Base-by-base conservation (phyloP, 2,113 vertebrate genomes). In the Pteruthius melanotis region DNA sequence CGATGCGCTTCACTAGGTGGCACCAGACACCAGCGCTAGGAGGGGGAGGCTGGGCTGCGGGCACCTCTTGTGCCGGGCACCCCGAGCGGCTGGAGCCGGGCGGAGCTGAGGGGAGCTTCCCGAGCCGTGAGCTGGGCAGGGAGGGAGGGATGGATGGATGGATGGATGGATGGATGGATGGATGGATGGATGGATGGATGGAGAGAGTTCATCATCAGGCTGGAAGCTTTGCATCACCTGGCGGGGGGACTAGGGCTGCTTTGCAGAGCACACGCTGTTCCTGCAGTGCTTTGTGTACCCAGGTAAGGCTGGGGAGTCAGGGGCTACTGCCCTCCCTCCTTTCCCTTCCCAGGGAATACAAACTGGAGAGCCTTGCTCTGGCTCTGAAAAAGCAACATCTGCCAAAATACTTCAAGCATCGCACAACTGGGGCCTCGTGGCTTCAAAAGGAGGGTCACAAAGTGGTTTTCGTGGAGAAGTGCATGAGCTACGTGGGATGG, bases 21-120 rank as follows among this genome's bases (percentile, higher is more conserved):
- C 96, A 96, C 95, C 92, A 97, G 87, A 94, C 65, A 84, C 94
- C 94, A 60, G 84, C 7, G 7, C 57, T 82, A 3, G 16, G 27
- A 37, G 16, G 30, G 15, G 23, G 26, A 13, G 0, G 1, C 44
- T 6, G 82, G 17, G 63, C 35, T 13, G 39, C 7, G 37, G 60
- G 6, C 15, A 52, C 7, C n/a, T n/a, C n/a, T n/a, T n/a, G n/a
- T n/a, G n/a, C 42, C 0, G 7, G 35, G 35, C 45, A 47, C 22
- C 50, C 24, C 3, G 7, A 19, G 44, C 7, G 0, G 3, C 11
- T 23, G 45, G 54, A 40, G 5, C 42, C 42, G 42, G 42, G 16
- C 42, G 42, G 40, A 10, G 45, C 26, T 8, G 3, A 40, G 37
- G 0, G 2, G 28, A 39, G 20, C 39, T 27, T 9, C 64, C 61